Percentiles rank a stretch among this genome's conserved stretches.
phyloP scores from a whole-genome alignment of 2,797 vertebrate species.

The Anguilla obscura region DNA sequence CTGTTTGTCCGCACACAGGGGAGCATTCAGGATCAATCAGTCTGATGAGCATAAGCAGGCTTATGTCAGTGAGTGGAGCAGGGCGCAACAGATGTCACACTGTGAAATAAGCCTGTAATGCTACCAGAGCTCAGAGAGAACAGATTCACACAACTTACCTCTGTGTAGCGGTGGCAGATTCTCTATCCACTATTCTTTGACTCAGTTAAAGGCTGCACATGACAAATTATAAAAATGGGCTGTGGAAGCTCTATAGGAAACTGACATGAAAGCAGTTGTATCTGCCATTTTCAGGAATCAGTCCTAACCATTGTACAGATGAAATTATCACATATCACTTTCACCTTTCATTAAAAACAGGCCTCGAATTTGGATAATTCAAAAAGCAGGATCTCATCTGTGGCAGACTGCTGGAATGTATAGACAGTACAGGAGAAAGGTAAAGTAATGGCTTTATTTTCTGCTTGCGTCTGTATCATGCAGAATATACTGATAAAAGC shows the following conservation, averaged over 20 bases:
- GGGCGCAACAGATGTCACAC: constrained; percentile 70
- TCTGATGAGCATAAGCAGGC: background rate
- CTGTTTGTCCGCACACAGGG: background rate
- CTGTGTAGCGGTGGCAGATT: background rate
- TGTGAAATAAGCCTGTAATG: constrained; percentile 73
- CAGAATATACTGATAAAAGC: background rate
- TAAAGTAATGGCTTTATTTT: background rate
- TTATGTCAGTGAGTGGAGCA: constrained; percentile 42
- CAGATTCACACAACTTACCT: background rate
- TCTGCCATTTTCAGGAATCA: background rate
- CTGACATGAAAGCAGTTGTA: background rate
- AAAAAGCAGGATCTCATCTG: background rate
- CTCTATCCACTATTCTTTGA: background rate
- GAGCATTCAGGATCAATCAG: constrained; percentile 9
- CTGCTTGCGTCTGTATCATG: background rate
- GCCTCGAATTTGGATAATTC: background rate
- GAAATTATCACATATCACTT: background rate
- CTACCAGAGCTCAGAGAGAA: constrained; percentile 56
- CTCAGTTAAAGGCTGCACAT: background rate
- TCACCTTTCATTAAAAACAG: background rate
- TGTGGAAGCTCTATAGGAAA: background rate
- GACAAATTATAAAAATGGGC: background rate
- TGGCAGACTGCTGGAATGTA: background rate
- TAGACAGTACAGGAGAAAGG: constrained; percentile 7
- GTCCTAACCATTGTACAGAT: background rate